A percentile compares a stretch with the other conserved stretches of the same genome.
Evolutionary conservation across 2,113 vertebrate genomes (phyloP).

Genomic region (Tragelaphus imberbis): DNA sequence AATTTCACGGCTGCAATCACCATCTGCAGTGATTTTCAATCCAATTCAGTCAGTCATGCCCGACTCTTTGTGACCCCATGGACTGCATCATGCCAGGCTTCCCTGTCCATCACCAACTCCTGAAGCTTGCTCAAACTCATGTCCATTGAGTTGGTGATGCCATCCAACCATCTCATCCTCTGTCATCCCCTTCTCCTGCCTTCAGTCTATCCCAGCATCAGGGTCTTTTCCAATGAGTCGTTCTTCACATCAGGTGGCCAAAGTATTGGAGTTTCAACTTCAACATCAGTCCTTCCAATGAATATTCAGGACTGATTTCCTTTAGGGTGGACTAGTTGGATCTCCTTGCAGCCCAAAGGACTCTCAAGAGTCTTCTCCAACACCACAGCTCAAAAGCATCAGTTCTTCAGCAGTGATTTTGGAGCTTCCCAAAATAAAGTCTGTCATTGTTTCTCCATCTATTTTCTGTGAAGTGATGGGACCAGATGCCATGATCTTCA

Average conservation of each 20-base stretch:
- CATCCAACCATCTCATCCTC: neutral
- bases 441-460: neutral
- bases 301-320: neutral
- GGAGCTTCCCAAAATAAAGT: neutral
- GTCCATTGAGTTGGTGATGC: neutral
- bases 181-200: neutral
- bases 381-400: neutral
- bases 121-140: neutral
- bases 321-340: neutral
- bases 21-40: neutral
- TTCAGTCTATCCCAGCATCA: neutral
- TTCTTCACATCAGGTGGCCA: neutral
- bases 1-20: neutral
- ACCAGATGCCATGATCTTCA: neutral
- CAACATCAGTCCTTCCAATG: neutral
- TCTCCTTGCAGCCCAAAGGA: neutral
- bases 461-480: neutral
- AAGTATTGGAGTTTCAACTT: neutral
- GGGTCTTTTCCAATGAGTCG: neutral
- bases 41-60: neutral
- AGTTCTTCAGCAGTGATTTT: neutral
- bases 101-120: neutral
- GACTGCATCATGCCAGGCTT: neutral
- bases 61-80: neutral
- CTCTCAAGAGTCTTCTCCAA: neutral